A percentile compares a stretch with the other conserved stretches of the same genome.
phyloP scores from a whole-genome alignment of 2,797 vertebrate genomes.

The Notolepis coatsorum region DNA sequence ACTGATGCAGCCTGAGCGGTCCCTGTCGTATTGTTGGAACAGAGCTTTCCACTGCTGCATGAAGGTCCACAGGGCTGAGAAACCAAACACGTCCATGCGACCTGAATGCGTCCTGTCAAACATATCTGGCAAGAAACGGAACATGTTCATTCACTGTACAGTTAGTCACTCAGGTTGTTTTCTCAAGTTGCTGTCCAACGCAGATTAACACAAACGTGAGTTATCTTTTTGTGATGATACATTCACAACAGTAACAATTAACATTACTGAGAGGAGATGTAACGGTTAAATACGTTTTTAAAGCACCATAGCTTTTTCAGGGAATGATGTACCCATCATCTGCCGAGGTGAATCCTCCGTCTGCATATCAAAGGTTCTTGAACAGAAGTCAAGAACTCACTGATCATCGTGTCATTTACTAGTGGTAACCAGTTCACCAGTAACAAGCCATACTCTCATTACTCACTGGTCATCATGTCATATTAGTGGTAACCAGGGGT shows the following conservation, averaged over 20 bases:
- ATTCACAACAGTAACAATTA: too few species aligned
- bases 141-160: not conserved
- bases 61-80: slow-evolving; percentile 92
- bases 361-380: not conserved
- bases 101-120: slow-evolving; percentile 92
- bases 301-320: not conserved
- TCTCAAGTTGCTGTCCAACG: not conserved
- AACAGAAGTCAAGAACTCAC: slow-evolving; percentile 78
- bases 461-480: too few species aligned
- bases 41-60: slow-evolving; percentile 93
- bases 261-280: too few species aligned
- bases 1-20: slow-evolving; percentile 90
- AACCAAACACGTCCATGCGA: slow-evolving; percentile 89
- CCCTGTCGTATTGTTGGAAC: slow-evolving; percentile 94
- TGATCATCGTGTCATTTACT: slow-evolving; percentile 98
- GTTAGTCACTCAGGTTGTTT: not conserved
- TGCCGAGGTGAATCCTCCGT: not conserved
- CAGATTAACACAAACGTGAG: too few species aligned
- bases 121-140: slow-evolving; percentile 85
- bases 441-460: too few species aligned
- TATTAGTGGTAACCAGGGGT: too few species aligned
- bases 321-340: not conserved
- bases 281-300: too few species aligned
- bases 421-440: too few species aligned
- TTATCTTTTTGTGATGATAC: too few species aligned